Percentiles rank a stretch among this genome's conserved stretches.
Evolutionary conservation across 2,888 invertebrate genomes (phyloP).

Genomic region (Microchrysa polita): DNA sequence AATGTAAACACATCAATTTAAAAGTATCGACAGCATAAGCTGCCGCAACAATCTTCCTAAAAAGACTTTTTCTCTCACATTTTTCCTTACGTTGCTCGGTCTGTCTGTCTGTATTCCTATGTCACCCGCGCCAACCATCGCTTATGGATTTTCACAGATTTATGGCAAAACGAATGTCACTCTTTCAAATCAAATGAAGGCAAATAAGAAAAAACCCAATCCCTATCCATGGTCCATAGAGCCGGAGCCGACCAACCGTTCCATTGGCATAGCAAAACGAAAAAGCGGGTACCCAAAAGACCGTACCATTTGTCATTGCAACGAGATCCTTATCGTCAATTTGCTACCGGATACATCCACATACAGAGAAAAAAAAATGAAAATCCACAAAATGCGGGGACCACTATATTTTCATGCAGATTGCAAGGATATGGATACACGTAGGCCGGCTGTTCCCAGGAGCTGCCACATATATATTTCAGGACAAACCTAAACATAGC

Average conservation of each 20-base stretch:
- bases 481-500: background rate
- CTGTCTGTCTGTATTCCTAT: no score
- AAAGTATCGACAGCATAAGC: slow-evolving; percentile 14
- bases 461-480: background rate
- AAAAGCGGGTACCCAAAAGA: background rate
- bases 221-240: no score
- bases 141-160: slow-evolving; percentile 33
- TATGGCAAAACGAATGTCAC: slow-evolving; percentile 15
- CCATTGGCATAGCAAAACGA: slow-evolving; percentile 17
- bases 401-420: slow-evolving; percentile 16
- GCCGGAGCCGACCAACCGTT: background rate
- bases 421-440: background rate
- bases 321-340: slow-evolving; percentile 39
- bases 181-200: slow-evolving; percentile 20
- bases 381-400: slow-evolving; percentile 22
- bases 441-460: background rate
- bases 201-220: slow-evolving; percentile 8
- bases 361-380: no score
- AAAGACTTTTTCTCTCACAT: slow-evolving; percentile 1
- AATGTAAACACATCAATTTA: slow-evolving; percentile 26
- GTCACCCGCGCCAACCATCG: background rate
- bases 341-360: slow-evolving; percentile 34
- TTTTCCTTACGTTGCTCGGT: no score
- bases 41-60: slow-evolving; percentile 11
- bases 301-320: slow-evolving; percentile 35